Evolutionary conservation across 2,797 vertebrate species (phyloP), one percentile per base, ranked within the genome.

Genomic region (Mormyrops attenuatus): DNA sequence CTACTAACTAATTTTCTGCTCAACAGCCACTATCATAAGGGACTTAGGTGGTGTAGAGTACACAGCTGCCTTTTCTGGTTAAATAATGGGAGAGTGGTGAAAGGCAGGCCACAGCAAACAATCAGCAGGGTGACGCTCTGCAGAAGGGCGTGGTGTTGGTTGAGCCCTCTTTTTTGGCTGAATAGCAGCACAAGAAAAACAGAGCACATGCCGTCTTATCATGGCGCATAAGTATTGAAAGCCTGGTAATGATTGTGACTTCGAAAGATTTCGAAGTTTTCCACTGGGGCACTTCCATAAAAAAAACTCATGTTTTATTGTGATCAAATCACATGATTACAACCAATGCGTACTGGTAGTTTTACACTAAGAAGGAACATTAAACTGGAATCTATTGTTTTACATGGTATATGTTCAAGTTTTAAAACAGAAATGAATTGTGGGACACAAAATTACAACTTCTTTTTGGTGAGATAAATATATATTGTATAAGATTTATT

Each of bases 1-100:
- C 88, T 91, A 89, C 89, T 90, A 91, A 89, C 91, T 93, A 91
- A 94, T 93, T 89, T 91, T 85, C 91, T 11, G 90, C 91, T 93
- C 92, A 94, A 92, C 91, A 93, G 92, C 38, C 89, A 6, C 86
- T 86, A 85, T 93, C 90, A 90, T 91, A 89, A 85, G 89, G 26
- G 55, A 89, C 44, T 88, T n/a, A 49, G 89, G 1, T 87, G 63
- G 90, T n/a, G 49, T 87, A 88, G 91, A 47, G 89, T 89, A 49
- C 55, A 87, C 90, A 91, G 91, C 92, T 92, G 91, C 87, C 87
- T 89, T 88, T 84, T 90, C 63, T 89, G 55, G 90, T 88, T 90
- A 90, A 89, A 86, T 93, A 92, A 93, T 88, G 89, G 77, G 73
- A 90, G 86, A 87, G 91, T 91, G 93, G 17, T 91, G 90, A 94